These are phyloP conservation scores for Tetragonula carbonaria DNA, from an alignment of 2,888 invertebrate genomes.

Conservation along the genomic window DNA sequence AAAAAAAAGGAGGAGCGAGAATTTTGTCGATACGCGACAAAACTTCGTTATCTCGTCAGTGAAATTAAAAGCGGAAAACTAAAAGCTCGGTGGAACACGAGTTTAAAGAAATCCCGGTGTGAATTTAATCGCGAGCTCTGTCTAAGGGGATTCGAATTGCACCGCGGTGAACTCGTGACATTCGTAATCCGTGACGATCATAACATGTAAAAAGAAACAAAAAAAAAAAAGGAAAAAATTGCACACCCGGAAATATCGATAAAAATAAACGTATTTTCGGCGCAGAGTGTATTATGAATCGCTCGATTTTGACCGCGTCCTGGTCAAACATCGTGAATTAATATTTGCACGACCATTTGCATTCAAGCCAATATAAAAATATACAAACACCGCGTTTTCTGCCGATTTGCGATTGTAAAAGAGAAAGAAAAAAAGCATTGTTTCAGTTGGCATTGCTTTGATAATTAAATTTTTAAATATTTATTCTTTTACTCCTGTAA, in stretches of 20 bases:
- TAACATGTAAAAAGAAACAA: background rate
- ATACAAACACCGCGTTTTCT: background rate
- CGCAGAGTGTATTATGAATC: slow-evolving; percentile 11
- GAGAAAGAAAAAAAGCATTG: too few relatives aligned
- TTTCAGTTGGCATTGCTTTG: too few relatives aligned
- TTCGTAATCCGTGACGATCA: background rate
- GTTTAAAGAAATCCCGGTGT: background rate
- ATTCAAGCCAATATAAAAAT: background rate
- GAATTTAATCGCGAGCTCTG: slow-evolving; percentile 2
- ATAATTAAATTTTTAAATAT: too few relatives aligned
- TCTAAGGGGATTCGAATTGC: background rate
- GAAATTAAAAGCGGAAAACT: background rate
- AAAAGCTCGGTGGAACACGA: background rate
- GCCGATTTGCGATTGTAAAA: background rate
- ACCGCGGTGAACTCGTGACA: background rate
- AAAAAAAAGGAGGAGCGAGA: background rate
- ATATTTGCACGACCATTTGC: background rate
- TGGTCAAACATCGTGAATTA: background rate
- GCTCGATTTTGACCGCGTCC: slow-evolving; percentile 12
- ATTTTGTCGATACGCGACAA: background rate
- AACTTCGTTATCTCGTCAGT: background rate
- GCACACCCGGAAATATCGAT: background rate
- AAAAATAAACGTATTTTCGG: background rate
- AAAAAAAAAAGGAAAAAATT: background rate
- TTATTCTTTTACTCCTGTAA: too few relatives aligned